Percentiles rank a stretch among this genome's conserved stretches.
Conservation (phyloP, 2,113 vertebrate species). For the Cheirogaleus medius region DNA sequence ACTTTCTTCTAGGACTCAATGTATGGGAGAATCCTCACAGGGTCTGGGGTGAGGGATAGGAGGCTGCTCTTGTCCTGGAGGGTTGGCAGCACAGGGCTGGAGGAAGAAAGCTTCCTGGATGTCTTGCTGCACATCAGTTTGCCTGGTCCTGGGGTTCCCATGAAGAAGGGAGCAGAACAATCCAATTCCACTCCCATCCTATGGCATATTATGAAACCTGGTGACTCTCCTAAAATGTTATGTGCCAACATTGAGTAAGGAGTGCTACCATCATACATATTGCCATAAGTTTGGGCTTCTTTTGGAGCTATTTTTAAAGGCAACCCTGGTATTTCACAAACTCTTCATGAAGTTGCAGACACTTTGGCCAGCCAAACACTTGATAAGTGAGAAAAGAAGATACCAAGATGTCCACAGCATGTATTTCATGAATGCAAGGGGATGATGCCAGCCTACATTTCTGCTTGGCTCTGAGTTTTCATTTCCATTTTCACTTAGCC, state of each 20-base stretch:
- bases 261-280: neutral
- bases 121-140: neutral
- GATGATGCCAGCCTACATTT: neutral
- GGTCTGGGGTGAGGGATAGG: neutral
- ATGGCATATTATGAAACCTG: neutral
- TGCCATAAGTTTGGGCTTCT: neutral
- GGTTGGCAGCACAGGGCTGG: neutral
- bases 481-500: neutral
- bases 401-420: neutral
- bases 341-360: neutral
- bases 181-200: neutral
- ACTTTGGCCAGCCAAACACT: neutral
- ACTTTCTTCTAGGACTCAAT: slow-evolving; percentile 54
- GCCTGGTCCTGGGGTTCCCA: neutral
- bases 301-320: neutral
- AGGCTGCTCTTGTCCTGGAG: slow-evolving; percentile 65
- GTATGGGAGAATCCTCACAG: slow-evolving; percentile 22
- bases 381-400: neutral
- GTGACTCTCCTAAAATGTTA: neutral
- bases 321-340: neutral
- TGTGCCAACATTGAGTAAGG: neutral
- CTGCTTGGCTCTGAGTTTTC: neutral
- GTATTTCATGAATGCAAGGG: neutral
- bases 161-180: neutral
- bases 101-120: neutral